phyloP scores from a whole-genome alignment of 2,113 vertebrate genomes.

The Paraplagusia blochii region DNA sequence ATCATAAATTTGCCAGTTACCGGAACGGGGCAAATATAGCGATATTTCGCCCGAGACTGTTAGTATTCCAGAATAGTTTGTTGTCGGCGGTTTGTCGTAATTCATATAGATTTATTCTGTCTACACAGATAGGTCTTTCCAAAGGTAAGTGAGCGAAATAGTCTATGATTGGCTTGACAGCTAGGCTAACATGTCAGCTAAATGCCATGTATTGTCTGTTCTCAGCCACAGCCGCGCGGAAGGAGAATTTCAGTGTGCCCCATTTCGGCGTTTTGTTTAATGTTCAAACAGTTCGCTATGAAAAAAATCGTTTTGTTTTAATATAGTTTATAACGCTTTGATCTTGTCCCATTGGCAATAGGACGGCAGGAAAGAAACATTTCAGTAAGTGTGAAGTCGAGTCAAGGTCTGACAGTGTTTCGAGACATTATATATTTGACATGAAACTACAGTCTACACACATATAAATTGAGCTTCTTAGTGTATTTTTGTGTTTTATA shows the following conservation, averaged over 20 bases:
- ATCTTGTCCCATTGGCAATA: constrained; percentile 27
- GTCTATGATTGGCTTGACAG: constrained; percentile 9
- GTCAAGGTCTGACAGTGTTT: too few species aligned
- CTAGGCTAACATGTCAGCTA: constrained; percentile 35
- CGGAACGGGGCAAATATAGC: constrained; percentile 37
- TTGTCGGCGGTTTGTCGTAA: constrained; percentile 26
- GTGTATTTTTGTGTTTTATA: too few species aligned
- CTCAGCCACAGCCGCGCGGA: constrained; percentile 9
- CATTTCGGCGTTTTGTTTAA: too few species aligned
- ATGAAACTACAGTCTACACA: too few species aligned
- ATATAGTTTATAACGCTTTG: constrained; percentile 26
- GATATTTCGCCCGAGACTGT: constrained; percentile 27
- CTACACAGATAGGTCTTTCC: constrained; percentile 70
- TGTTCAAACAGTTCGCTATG: too few species aligned
- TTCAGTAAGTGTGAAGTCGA: too few species aligned
- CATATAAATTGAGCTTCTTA: too few species aligned
- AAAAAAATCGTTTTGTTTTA: constrained; percentile 56
- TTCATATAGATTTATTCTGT: constrained; percentile 59
- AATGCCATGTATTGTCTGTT: constrained; percentile 55
- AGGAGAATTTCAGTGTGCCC: neutral
- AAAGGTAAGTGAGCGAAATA: constrained; percentile 67
- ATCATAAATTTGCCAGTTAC: constrained; percentile 51
- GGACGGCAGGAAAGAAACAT: neutral
- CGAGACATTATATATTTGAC: too few species aligned
- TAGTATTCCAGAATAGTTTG: constrained; percentile 33